Evolutionary conservation across 1,140 invertebrate genomes (phyloP).

Genomic region (Drosophila neocordata): DNA sequence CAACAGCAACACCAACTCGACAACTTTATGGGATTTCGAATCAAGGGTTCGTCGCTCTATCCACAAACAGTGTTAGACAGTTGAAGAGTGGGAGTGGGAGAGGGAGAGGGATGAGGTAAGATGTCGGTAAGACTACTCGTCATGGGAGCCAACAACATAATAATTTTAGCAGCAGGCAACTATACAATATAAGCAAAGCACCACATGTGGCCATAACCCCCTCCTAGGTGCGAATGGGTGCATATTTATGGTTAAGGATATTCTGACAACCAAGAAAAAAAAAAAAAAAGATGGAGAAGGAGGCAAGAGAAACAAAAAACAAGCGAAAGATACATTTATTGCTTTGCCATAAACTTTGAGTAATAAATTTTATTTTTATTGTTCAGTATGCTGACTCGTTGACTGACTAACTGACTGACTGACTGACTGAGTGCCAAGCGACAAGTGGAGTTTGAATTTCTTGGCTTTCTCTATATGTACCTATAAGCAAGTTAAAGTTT

Average conservation of each 20-base stretch:
- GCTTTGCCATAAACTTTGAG: conserved; percentile 75
- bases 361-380: conserved; percentile 80
- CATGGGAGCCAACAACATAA: conserved; percentile 57
- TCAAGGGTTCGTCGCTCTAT: conserved; percentile 59
- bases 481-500: conserved; percentile 27
- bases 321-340: conserved; percentile 72
- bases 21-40: conserved; percentile 79
- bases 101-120: not conserved
- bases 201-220: conserved; percentile 59
- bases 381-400: conserved; percentile 56
- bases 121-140: conserved; percentile 22
- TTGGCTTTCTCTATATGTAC: conserved; percentile 11
- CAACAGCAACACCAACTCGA: conserved; percentile 55
- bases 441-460: conserved; percentile 11
- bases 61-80: not conserved
- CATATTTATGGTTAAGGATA: conserved; percentile 73
- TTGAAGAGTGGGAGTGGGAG: not conserved
- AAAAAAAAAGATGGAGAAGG: not conserved
- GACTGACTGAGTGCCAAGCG: conserved; percentile 14
- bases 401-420: conserved; percentile 19
- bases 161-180: conserved; percentile 68
- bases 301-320: conserved; percentile 45
- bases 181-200: conserved; percentile 16
- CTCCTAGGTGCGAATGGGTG: conserved; percentile 72
- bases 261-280: conserved; percentile 48